Base-by-base conservation (phyloP, 1,140 invertebrate species). In the Cherax quadricarinatus region DNA sequence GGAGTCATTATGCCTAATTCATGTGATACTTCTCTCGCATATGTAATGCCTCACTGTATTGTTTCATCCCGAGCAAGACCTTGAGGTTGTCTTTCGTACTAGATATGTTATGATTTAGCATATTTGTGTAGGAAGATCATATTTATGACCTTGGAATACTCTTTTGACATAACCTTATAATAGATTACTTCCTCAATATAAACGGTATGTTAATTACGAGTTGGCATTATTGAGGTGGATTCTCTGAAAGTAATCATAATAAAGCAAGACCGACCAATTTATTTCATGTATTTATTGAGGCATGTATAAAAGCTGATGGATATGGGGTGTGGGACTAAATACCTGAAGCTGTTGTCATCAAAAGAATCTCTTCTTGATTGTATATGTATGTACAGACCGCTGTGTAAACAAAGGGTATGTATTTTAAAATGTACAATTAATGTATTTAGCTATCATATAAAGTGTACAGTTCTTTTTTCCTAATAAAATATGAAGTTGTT, bases 371-470 rank as follows among this genome's bases (percentile, higher is more conserved):
- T 85, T 85, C 79, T 80, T 86, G 81, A 86, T 86, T 86, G 90
- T 91, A 91, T 86, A 91, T 91, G 90, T 91, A 91, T 91, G 90
- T 91, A 91, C 90, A 91, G 90, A 91, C 90, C 90, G 87, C 79
- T 91, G 90, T 91, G 90, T 91, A 91, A 91, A 91, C 90, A 91
- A 91, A 91, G 85, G 90, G 90, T 91, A 91, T 91, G 90, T 91
- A 91, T 91, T 91, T 91, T 91, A 91, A 91, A 91, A 91, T 91
- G 90, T 91, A 91, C 90, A 91, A 91, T 91, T 91, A 86, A 91
- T 91, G 90, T 91, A 91, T 91, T 91, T 91, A 91, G 90, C 85
- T 91, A 91, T 91, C 84, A 86, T 91, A 91, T 91, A 89, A 89
- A 91, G 90, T 91, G 90, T 91, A 91, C 90, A 91, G 90, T 91